These are phyloP conservation scores for Lasioglossum marginatum DNA, from an alignment of 2,888 invertebrate species.

Conservation along the genomic window DNA sequence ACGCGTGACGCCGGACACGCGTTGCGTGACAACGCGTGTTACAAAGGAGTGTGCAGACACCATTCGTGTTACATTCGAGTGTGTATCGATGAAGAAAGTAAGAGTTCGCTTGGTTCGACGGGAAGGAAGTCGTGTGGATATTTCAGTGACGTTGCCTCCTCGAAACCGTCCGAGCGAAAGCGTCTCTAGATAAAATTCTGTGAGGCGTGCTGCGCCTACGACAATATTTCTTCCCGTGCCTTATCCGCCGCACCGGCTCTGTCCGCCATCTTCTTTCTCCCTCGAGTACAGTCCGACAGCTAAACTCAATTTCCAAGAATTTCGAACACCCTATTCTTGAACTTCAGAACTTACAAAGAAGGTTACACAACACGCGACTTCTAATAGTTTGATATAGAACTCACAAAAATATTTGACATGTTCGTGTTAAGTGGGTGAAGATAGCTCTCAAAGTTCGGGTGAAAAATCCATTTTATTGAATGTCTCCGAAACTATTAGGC, in stretches of 20 bases:
- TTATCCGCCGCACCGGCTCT: slow-evolving; percentile 24
- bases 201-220: slow-evolving; percentile 38
- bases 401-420: no score
- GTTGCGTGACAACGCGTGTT: slow-evolving; percentile 55
- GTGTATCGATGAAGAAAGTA: slow-evolving; percentile 71
- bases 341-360: no score
- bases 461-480: no score
- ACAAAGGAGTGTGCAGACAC: slow-evolving; percentile 7
- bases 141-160: slow-evolving; percentile 58
- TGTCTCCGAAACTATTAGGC: no score
- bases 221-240: slow-evolving; percentile 47
- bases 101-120: slow-evolving; percentile 63
- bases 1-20: slow-evolving; percentile 1
- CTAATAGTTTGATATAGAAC: no score
- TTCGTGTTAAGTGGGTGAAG: no score
- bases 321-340: neutral
- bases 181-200: slow-evolving; percentile 58
- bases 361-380: no score
- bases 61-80: neutral
- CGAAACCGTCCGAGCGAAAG: slow-evolving; percentile 65
- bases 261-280: neutral
- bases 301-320: neutral
- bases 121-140: slow-evolving; percentile 62
- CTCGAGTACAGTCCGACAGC: neutral
- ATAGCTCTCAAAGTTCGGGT: no score